Conservation (phyloP, 2,888 invertebrate species). For the Buathra laborator region DNA sequence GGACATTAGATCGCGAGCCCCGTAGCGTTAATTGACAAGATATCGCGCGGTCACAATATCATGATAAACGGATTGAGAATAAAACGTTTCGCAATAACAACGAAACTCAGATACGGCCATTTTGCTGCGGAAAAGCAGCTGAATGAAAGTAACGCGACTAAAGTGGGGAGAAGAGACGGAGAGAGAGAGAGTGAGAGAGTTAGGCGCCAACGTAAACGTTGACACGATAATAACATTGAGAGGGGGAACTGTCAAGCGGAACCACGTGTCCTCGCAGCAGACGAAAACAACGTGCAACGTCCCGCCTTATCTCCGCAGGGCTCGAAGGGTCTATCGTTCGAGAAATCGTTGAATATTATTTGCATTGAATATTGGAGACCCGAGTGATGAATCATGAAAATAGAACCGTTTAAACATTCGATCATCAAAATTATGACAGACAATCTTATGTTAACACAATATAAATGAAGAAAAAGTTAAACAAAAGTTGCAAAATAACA, state of each 20-base stretch:
- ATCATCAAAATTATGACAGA: neutral
- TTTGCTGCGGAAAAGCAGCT: constrained; percentile 62
- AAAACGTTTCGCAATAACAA: constrained; percentile 68
- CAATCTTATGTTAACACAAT: neutral
- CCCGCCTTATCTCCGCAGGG: neutral
- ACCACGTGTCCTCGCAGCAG: constrained; percentile 76
- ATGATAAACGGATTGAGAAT: constrained; percentile 64
- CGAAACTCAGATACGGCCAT: constrained; percentile 53
- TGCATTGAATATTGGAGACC: neutral
- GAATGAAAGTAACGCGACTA: constrained; percentile 60
- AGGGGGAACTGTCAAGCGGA: constrained; percentile 73
- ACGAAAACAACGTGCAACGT: constrained; percentile 65
- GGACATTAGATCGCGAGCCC: constrained; percentile 39
- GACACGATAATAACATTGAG: constrained; percentile 11
- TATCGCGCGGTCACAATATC: constrained; percentile 51
- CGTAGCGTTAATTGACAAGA: neutral
- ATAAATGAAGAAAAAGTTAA: neutral
- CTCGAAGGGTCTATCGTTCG: neutral
- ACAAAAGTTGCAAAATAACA: neutral
- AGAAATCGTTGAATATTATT: neutral
- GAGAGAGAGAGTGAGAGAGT: constrained; percentile 32
- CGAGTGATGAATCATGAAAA: neutral
- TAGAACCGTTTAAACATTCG: neutral
- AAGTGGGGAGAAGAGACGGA: constrained; percentile 52
- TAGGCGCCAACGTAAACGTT: constrained; percentile 34